phyloP scores from a whole-genome alignment of 2,113 vertebrate species.

The Passer domesticus region DNA sequence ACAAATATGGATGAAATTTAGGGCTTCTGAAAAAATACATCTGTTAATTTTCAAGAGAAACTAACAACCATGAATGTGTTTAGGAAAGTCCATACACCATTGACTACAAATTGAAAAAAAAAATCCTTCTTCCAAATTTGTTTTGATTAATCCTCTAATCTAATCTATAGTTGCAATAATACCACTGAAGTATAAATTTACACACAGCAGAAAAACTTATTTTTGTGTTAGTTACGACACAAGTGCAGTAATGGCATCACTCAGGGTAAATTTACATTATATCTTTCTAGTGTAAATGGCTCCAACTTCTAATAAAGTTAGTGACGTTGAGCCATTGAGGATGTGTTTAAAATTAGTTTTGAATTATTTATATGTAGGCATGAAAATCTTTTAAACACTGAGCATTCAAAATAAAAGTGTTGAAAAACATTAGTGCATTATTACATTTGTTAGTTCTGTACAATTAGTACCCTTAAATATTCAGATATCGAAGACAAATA shows the following conservation, averaged over 20 bases:
- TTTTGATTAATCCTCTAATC: neutral
- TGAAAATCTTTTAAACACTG: neutral
- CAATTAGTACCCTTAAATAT: neutral
- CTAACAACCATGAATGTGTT: neutral
- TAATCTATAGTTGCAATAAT: neutral
- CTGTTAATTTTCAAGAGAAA: neutral
- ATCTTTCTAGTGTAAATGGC: neutral
- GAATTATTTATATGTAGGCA: neutral
- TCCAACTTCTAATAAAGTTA: neutral
- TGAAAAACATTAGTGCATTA: neutral
- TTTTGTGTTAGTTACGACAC: neutral
- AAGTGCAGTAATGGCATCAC: neutral
- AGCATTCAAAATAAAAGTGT: neutral
- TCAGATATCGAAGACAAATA: neutral
- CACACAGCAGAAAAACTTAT: fast-evolving
- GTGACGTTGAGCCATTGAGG: neutral
- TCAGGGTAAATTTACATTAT: neutral
- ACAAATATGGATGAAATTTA: neutral
- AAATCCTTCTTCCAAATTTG: neutral
- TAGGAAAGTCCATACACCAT: neutral
- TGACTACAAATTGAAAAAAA: neutral
- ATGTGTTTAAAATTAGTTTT: neutral
- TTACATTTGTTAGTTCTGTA: neutral
- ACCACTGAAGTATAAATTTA: neutral
- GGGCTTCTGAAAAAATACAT: neutral